A percentile compares a stretch with the other conserved stretches of the same genome.
phyloP scores from a whole-genome alignment of 2,797 vertebrate genomes.

The Gallinago nigripennis region DNA sequence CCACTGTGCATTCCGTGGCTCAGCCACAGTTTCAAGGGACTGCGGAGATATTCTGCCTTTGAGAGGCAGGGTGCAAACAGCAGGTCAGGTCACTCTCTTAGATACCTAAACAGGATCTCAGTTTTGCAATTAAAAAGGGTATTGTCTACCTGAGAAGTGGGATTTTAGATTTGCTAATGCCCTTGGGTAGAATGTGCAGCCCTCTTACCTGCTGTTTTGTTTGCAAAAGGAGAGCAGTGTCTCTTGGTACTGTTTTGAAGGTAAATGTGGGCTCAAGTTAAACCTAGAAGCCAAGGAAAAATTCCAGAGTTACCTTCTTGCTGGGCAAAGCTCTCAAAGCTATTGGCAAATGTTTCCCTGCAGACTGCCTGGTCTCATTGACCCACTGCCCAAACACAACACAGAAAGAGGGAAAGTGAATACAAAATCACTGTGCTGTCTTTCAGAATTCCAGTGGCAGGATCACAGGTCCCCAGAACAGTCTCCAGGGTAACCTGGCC shows the following conservation, averaged over 20 bases:
- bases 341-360: neutral
- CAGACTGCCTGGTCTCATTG: neutral
- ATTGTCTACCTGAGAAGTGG: neutral
- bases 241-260: neutral
- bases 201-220: neutral
- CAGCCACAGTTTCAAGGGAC: neutral
- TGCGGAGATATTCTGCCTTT: neutral
- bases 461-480: neutral
- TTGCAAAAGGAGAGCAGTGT: neutral
- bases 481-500: fast-evolving
- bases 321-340: neutral
- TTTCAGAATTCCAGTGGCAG: neutral
- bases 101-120: neutral
- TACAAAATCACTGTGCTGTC: neutral
- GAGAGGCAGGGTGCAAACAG: neutral
- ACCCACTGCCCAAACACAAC: neutral
- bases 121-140: neutral
- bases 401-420: neutral
- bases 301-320: neutral
- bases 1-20: neutral
- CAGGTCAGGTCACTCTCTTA: neutral
- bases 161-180: neutral
- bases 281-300: neutral
- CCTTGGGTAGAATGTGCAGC: neutral
- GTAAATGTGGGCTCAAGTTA: neutral